These are phyloP conservation scores for Puffinus mauretanicus DNA, from an alignment of 2,113 vertebrate genomes.

Conservation along the genomic window DNA sequence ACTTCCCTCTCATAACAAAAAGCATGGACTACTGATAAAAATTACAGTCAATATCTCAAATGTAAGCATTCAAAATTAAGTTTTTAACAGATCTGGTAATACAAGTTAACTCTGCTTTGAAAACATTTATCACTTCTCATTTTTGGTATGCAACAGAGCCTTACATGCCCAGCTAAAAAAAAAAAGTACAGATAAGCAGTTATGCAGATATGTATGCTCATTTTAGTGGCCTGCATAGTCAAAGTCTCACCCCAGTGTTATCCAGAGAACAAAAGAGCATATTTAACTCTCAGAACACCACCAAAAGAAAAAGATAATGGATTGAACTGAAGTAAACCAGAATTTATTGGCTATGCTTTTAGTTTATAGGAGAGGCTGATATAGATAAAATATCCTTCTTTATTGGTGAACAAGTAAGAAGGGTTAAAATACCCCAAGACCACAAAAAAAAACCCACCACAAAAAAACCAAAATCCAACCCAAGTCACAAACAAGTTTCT, in stretches of 20 bases:
- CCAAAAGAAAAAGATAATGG: not conserved
- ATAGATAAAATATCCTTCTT: not conserved
- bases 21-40: not conserved
- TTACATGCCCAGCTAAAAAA: not conserved
- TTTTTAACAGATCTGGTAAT: not conserved
- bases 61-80: not conserved
- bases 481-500: not conserved
- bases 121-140: not conserved
- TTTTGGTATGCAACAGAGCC: not conserved
- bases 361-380: not conserved
- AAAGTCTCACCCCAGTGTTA: not conserved
- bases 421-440: not conserved
- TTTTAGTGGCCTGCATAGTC: not conserved
- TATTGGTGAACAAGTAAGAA: not conserved
- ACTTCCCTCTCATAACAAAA: not conserved
- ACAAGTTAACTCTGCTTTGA: not conserved
- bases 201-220: not conserved
- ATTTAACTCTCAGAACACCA: not conserved
- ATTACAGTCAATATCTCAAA: not conserved
- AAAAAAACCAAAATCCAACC: not conserved
- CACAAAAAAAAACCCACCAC: not conserved
- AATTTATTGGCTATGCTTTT: not conserved
- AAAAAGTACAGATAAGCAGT: not conserved
- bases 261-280: not conserved
- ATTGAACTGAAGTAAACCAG: not conserved